Evolutionary conservation across 2,113 vertebrate species (phyloP), one percentile per base, ranked within the genome.

Genomic region (Embiotoca jacksoni): DNA sequence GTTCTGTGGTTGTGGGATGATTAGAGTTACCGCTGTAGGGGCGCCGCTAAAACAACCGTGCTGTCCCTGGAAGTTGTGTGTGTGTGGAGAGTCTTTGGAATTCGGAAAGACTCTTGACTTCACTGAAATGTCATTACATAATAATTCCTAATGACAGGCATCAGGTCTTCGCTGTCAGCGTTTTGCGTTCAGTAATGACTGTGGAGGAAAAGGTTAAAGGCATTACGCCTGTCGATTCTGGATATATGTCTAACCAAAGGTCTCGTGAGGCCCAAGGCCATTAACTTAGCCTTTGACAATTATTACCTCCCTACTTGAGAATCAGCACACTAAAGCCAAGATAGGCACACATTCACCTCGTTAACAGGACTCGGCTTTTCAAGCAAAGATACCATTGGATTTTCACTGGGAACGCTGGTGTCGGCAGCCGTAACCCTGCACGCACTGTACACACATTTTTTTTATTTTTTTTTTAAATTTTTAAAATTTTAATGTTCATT

Each of bases 221-320:
- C 50, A 59, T 74, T 85, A 80, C 6, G 53, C 58, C 39, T 59
- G 85, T 85, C 78, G 3, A 81, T 84, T 72, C 59, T 32, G 67
- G 72, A 84, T 80, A 59, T 66, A 77, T 68, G 76, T 84, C 76
- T 49, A 67, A 72, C 63, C 69, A 88, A 88, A 92, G 89, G 88
- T 90, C 83, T 69, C 6, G n/a, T 47, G 60, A 61, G 55, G 58
- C 90, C 71, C 53, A n/a, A n/a, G 66, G 88, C 75, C 57, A 84
- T 83, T 72, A 74, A 75, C 62, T 83, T 69, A 71, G 36, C 80
- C 83, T 83, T 82, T 91, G 23, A 50, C 64, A 84, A 87, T 81
- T 82, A 86, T 79, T 72, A 75, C 73, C 72, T 78, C 55, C 55
- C 66, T 62, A 33, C 56, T 69, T 70, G 15, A 79, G 35, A 81